A percentile compares a stretch with the other conserved stretches of the same genome.
phyloP scores from a whole-genome alignment of 2,113 vertebrate genomes.

The Cynocephalus volans region DNA sequence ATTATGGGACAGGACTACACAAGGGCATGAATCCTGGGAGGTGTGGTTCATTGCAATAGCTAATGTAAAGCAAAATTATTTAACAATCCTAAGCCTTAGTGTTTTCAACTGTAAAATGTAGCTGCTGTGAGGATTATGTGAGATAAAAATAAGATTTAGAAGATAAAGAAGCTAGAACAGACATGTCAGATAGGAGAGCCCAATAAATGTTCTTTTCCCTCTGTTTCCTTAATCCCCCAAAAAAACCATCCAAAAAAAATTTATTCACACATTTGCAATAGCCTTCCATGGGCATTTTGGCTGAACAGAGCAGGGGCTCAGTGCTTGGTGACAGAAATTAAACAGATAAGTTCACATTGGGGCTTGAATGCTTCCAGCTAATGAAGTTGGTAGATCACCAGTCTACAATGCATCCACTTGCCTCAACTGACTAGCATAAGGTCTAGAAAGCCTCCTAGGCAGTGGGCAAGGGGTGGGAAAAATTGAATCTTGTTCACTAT shows the following conservation, averaged over 20 bases:
- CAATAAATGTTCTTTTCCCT: slow-evolving; percentile 1
- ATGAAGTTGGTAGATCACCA: background rate
- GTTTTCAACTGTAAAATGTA: background rate
- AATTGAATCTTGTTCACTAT: background rate
- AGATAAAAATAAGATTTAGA: slow-evolving; percentile 18
- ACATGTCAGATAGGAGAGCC: background rate
- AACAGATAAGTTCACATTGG: background rate
- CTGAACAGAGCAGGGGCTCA: background rate
- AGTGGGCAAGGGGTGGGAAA: background rate
- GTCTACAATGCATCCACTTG: background rate
- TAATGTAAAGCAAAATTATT: slow-evolving; percentile 9
- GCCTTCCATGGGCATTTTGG: background rate
- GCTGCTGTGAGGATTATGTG: background rate
- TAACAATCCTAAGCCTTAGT: background rate
- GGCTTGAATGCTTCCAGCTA: background rate
- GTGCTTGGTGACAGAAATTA: background rate
- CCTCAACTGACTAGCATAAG: background rate
- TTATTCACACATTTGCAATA: background rate
- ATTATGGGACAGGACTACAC: background rate
- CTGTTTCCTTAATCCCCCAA: background rate
- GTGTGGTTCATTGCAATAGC: background rate
- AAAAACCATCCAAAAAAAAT: background rate
- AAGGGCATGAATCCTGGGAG: background rate
- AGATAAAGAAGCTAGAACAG: slow-evolving; percentile 7
- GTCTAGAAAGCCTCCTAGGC: background rate